Evolutionary conservation across 2,888 invertebrate genomes (phyloP), one percentile per base, ranked within the genome.

Genomic region (Monopis laevigella): DNA sequence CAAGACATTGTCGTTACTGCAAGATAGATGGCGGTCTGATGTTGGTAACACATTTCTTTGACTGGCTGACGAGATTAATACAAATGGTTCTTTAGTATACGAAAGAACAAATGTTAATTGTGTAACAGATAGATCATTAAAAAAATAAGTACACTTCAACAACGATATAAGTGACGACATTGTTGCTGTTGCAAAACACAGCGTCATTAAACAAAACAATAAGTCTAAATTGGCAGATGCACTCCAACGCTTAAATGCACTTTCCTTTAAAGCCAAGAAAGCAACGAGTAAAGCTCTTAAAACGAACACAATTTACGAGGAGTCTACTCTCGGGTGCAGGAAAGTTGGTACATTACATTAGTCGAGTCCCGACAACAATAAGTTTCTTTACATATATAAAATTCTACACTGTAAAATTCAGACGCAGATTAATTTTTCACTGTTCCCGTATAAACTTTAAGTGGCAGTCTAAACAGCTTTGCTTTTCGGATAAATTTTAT

Each of bases 1-100:
- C 74, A 74, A 73, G 72, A 70, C 72, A 77, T 75, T 77, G 78
- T 80, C 74, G 70, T 77, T 77, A 73, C 55, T 62, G 54, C 56
- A 72, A 73, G 77, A 77, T 71, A 64, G 58, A 78, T 77, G 55
- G 68, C 54, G 51, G 51, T 55, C 56, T 55, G 62, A 66, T 63
- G 64, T 60, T 58, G 59, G 68, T 59, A 67, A 70, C 62, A 63
- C 57, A 59, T 62, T 62, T 58, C 51, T 58, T 57, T 58, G 57
- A 55, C 55, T 58, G 57, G 54, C 55, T 13, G 19, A 11, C 32
- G 16, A 16, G 17, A 32, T 32, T 32, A 32, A 32, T 32, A 32
- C 32, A 32, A 32, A 32, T 17, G 16, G 12, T 14, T 14, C 7
- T 7, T 11, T 29, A 14, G 14, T 29, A n/a, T 27, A 27, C 27